Base-by-base conservation (phyloP, 2,797 vertebrate genomes). In the Rhynchotus rufescens region DNA sequence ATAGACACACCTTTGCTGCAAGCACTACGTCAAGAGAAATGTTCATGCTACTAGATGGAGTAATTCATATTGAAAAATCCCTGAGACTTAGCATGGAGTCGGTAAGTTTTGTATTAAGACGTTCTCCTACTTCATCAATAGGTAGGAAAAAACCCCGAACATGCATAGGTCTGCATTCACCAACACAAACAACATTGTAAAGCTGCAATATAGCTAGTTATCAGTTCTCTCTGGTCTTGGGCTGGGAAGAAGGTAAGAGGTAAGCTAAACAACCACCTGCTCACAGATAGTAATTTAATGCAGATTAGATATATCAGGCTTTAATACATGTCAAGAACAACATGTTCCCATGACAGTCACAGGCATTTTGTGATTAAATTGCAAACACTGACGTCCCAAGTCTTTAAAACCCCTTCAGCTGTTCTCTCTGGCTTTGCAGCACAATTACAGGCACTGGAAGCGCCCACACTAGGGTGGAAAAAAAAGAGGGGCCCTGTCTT, bases 31-130 rank as follows among this genome's bases (percentile, higher is more conserved):
- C 47, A 7, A 60, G 88, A 51, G 52, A 36, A 36, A 14, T n/a
- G 38, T 1, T 66, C 32, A 2, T 2, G 8, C 2, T 44, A 7
- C 16, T 28, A 10, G 2, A 40, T 0, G 3, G 2, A 0, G 26
- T 4, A 19, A 67, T 57, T 60, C 72, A 52, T 25, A 38, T 0
- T 7, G 34, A 19, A 45, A 54, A 4, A 38, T 20, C 21, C 45
- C 28, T 32, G 26, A 47, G 47, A 15, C 22, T 42, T 40, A 30
- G 22, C 4, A 7, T 1, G 36, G 71, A 45, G 25, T 1, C 59
- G 22, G 59, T 7, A 2, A 15, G n/a, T 38, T 73, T 69, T 30
- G 13, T 15, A 26, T 4, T 61, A 45, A 45, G 61, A n/a, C 32
- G 3, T 16, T 34, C 42, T 12, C 60, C n/a, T 9, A 7, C 26